A percentile compares a stretch with the other conserved stretches of the same genome.
These are phyloP conservation scores for Epizoanthus stellaris DNA, from an alignment of 92 coral and sea anemone species.

Conservation along the genomic window DNA sequence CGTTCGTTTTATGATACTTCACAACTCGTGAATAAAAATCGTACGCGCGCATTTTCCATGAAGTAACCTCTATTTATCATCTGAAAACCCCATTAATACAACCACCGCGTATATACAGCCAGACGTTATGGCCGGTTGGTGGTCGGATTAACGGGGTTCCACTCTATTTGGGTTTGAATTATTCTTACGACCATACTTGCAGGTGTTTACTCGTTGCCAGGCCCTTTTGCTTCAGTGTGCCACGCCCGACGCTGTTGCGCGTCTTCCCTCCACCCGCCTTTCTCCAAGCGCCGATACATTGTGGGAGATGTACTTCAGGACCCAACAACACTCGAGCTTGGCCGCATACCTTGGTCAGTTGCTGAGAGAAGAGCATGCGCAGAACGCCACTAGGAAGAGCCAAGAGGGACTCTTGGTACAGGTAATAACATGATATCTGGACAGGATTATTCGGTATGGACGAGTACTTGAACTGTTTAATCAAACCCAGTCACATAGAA, in stretches of 20 bases:
- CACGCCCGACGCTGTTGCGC: conserved; percentile 90
- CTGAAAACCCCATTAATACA: no score
- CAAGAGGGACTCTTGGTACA: conserved; percentile 75
- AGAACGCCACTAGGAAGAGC: background rate
- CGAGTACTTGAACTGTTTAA: no score
- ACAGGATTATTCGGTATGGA: no score
- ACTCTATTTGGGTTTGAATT: no score
- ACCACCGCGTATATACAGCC: no score
- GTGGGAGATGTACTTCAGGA: conserved; percentile 73
- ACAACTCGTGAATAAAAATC: no score
- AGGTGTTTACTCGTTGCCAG: conserved; percentile 73
- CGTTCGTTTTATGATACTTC: no score
- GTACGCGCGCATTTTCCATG: no score
- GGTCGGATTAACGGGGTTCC: background rate
- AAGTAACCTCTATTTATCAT: no score
- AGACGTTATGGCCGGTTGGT: no score
- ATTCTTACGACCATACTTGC: background rate
- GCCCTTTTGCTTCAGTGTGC: conserved; percentile 78
- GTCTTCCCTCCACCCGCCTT: conserved; percentile 71
- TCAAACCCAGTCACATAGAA: no score
- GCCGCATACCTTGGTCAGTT: conserved; percentile 66
- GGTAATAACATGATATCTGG: conserved; percentile 38
- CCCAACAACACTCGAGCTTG: conserved; percentile 84
- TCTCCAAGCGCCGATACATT: conserved; percentile 60
- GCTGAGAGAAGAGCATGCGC: conserved; percentile 36